Percentiles rank a stretch among this genome's conserved stretches.
These are phyloP conservation scores for Raphicerus campestris DNA, from an alignment of 2,113 vertebrate species.

Conservation along the genomic window DNA sequence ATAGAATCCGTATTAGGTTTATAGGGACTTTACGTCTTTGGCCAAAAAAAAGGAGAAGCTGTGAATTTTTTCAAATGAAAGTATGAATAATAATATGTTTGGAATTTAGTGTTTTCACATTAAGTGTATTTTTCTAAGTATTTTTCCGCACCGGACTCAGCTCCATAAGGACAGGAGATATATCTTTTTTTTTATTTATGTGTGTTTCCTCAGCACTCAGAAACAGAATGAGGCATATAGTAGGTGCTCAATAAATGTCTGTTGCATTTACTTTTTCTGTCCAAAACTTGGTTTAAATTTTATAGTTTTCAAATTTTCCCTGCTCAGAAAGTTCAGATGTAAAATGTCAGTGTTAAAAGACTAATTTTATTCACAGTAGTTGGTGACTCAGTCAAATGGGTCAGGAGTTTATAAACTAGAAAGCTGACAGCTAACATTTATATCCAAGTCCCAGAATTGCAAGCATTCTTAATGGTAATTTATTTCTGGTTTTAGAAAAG, in stretches of 20 bases:
- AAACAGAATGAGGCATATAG: accelerated
- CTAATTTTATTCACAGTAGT: not conserved
- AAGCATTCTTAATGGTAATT: not conserved
- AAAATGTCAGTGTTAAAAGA: not conserved
- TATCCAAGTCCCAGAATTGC: not conserved
- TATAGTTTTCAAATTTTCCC: not conserved
- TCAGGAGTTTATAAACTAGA: not conserved
- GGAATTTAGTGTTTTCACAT: not conserved
- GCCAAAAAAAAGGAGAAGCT: not conserved
- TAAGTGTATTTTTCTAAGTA: too few relatives aligned
- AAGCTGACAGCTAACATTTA: not conserved
- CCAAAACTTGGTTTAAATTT: not conserved
- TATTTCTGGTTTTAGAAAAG: not conserved
- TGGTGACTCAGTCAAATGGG: too few relatives aligned
- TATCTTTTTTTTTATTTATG: accelerated
- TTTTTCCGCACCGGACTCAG: not conserved
- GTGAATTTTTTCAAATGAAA: not conserved
- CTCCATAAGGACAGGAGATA: accelerated
- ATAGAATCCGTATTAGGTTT: not conserved
- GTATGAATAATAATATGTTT: not conserved
- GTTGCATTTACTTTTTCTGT: not conserved
- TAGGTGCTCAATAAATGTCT: not conserved
- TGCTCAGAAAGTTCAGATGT: not conserved
- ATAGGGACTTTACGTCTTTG: not conserved
- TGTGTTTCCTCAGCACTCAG: not conserved